Base-by-base conservation (phyloP, 2,888 invertebrate genomes). In the Nomada hirtipes region DNA sequence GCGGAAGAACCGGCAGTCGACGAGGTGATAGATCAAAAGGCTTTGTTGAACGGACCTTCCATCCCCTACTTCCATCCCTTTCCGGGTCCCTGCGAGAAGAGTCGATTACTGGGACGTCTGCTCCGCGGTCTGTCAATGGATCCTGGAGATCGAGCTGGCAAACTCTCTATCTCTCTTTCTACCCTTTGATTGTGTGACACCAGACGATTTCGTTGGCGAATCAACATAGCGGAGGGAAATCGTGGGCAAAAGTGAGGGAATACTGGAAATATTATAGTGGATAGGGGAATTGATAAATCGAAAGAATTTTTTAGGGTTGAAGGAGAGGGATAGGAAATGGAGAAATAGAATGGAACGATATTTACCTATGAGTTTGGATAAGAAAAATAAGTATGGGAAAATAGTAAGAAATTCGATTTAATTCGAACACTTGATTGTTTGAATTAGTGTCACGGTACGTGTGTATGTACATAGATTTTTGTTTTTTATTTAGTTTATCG, bases 1-100 rank as follows among this genome's bases (percentile, higher is more conserved):
- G 68, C 26, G 67, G 59, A 76, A 69, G 61, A 78, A 80, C 60
- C 70, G 50, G 29, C 52, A 70, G 70, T 76, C 47, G 75, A 47
- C 77, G 81, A 68, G 76, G 75, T 68, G 79, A 86, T 80, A 78
- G 88, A 87, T 87, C 88, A 84, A 87, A 87, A 87, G 82, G 44
- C 76, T 84, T 78, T 78, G 75, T 85, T 76, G 77, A 55, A 26
- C 42, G 26, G 9, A 29, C 60, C 70, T 79, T 69, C 29, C 42
- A 20, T 13, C 36, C 20, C 23, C 60, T 20, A 7, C 29, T 20
- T 20, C 23, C 44, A 29, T 36, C 64, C 76, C 65, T 7, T 74
- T 65, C 64, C 57, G 59, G 52, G 60, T 72, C 52, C 20, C 59
- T 53, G 71, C 78, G 61, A 67, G 67, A 70, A 77, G 60, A 77